A percentile compares a stretch with the other conserved stretches of the same genome.
phyloP scores from a whole-genome alignment of 1,140 invertebrate species.

The Batillaria attramentaria region DNA sequence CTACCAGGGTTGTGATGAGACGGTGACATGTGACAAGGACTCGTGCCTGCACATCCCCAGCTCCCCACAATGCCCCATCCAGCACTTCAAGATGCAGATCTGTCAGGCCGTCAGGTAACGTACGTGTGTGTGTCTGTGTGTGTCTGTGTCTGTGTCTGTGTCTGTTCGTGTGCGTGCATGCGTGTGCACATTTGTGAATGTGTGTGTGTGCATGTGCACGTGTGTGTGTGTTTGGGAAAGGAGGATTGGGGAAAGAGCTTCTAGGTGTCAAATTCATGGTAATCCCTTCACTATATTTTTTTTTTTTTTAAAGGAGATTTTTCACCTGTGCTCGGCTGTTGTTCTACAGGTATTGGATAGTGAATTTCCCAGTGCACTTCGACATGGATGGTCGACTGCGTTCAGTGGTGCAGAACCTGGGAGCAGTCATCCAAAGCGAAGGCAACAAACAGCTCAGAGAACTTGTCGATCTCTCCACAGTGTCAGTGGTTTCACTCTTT shows the following conservation, averaged over 20 bases:
- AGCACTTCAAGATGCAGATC: constrained; percentile 67
- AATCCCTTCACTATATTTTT: no score
- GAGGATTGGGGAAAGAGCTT: no score
- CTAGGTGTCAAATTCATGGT: no score
- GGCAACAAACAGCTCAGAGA: constrained; percentile 67
- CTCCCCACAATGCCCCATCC: constrained; percentile 57
- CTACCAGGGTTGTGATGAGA: constrained; percentile 64
- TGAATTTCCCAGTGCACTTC: constrained; percentile 74
- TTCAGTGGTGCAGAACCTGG: constrained; percentile 68
- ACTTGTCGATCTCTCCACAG: constrained; percentile 72
- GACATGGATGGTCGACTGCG: constrained; percentile 71
- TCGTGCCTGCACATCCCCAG: constrained; percentile 60
- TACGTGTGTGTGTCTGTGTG: constrained; percentile 11
- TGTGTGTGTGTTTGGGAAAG: neutral
- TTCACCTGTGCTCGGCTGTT: neutral
- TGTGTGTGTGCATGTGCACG: neutral
- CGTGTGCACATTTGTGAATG: neutral
- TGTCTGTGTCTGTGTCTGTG: constrained; percentile 22
- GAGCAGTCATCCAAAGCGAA: constrained; percentile 63
- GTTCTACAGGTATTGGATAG: constrained; percentile 73
- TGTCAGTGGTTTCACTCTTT: constrained; percentile 63
- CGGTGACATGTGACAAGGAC: constrained; percentile 54
- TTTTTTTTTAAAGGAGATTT: no score
- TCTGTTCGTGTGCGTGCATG: constrained; percentile 15
- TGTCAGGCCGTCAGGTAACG: constrained; percentile 71